phyloP scores from a whole-genome alignment of 2,888 invertebrate species.

The Drosophila ezoana region DNA sequence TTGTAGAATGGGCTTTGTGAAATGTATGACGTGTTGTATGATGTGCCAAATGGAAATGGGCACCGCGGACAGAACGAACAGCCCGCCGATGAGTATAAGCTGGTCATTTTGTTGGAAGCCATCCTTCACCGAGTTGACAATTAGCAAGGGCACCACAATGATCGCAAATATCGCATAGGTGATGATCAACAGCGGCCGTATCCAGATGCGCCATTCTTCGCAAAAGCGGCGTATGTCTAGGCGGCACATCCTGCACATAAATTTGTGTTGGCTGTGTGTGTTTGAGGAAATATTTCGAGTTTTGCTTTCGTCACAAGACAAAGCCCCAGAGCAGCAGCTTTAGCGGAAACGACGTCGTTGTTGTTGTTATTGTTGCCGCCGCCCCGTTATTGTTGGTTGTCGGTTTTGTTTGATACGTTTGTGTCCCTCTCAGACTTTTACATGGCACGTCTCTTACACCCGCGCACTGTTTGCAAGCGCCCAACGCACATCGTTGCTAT shows the following conservation, averaged over 20 bases:
- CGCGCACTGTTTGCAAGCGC: constrained; percentile 32
- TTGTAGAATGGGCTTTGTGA: constrained; percentile 95
- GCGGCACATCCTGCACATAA: constrained; percentile 67
- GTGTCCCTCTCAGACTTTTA: constrained; percentile 30
- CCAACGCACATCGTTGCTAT: constrained; percentile 27
- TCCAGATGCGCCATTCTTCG: constrained; percentile 93
- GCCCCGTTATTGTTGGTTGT: constrained; percentile 61
- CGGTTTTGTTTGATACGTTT: constrained; percentile 28
- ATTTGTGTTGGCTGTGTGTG: constrained; percentile 10
- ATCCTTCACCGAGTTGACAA: constrained; percentile 92
- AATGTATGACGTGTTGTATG: constrained; percentile 96
- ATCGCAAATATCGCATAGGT: constrained; percentile 92
- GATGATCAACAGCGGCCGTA: constrained; percentile 92
- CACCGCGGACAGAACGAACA: constrained; percentile 95
- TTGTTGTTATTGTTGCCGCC: constrained; percentile 53
- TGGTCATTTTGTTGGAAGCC: constrained; percentile 92
- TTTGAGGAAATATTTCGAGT: constrained; percentile 6
- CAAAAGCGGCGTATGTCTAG: constrained; percentile 82
- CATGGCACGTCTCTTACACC: constrained; percentile 31
- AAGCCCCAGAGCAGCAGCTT: constrained; percentile 37
- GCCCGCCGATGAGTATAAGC: constrained; percentile 93
- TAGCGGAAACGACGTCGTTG: constrained; percentile 19
- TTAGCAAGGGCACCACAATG: constrained; percentile 93
- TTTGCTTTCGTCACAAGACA: constrained; percentile 61
- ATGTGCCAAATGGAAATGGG: constrained; percentile 98